These are phyloP conservation scores for Protomyctophum bolini DNA, from an alignment of 2,113 vertebrate genomes.

Conservation along the genomic window DNA sequence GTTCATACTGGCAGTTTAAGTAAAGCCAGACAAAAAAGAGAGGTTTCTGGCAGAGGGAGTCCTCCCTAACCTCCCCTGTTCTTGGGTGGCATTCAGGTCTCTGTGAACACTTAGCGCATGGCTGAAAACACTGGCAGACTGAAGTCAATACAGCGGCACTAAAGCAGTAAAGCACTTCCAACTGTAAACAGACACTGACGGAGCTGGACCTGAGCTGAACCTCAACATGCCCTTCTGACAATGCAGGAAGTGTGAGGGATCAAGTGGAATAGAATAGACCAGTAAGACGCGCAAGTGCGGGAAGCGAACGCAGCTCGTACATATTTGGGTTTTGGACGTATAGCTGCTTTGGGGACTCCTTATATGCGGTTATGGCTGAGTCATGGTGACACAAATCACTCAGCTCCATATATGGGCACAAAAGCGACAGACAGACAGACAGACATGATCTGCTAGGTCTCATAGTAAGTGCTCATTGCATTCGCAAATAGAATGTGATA, in stretches of 20 bases:
- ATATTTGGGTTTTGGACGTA: too few relatives aligned
- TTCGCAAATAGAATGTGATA: neutral
- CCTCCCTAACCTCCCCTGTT: neutral
- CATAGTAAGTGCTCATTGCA: too few relatives aligned
- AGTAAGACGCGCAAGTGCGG: too few relatives aligned
- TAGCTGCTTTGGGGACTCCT: too few relatives aligned
- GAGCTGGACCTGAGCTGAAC: too few relatives aligned
- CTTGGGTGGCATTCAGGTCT: constrained; percentile 45
- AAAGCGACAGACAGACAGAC: too few relatives aligned
- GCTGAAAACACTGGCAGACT: neutral
- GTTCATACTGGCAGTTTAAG: constrained; percentile 27
- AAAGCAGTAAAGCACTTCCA: constrained; percentile 20
- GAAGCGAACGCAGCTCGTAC: too few relatives aligned
- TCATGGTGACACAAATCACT: too few relatives aligned
- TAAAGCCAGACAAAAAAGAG: constrained; percentile 27
- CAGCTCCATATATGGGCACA: too few relatives aligned
- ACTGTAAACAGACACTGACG: neutral
- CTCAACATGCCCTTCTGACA: neutral
- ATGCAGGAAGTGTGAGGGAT: neutral
- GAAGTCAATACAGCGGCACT: constrained; percentile 11
- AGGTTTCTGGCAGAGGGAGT: constrained; percentile 17
- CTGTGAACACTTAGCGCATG: constrained; percentile 33
- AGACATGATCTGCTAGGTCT: too few relatives aligned
- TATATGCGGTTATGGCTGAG: too few relatives aligned
- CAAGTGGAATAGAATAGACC: too few relatives aligned